Base-by-base conservation (phyloP, 2,113 vertebrate genomes). In the Cairina moschata region DNA sequence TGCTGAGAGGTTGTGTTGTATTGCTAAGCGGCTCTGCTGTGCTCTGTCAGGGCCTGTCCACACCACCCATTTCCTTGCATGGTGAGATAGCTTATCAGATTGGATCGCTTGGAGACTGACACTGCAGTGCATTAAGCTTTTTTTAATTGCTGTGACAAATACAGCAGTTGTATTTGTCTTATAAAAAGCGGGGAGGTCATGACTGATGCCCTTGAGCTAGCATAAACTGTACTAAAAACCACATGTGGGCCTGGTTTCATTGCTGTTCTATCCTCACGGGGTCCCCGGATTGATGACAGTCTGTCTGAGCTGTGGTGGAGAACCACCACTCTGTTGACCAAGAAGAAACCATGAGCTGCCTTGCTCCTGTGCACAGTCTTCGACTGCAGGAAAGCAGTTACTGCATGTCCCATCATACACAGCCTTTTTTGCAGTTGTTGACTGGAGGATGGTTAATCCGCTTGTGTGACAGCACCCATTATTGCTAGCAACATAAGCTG, bases 361-460 rank as follows among this genome's bases (percentile, higher is more conserved):
- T 29, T 42, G 68, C n/a, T 84, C 13, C 31, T 44, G 26, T 66
- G 44, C 62, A 32, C 34, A 28, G 29, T 32, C 29, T 29, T 91
- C 36, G n/a, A 52, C 77, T 87, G n/a, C 36, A 82, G 50, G 36
- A 36, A 81, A 62, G 13, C 25, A 13, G 71, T 93, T 78, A 7
- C 26, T 12, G 0, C 6, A 25, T 29, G 60, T 82, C 46, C 74
- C 0, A 0, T 13, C 55, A 46, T 38, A 46, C 4, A 4, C 6
- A 20, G 34, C 29, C n/a, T 38, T 84, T 91, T 76, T 17, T 65
- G 68, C 48, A 76, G 66, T 46, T 26, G 10, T 9, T 56, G 50
- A 14, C 13, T 40, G 52, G 56, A 58, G 52, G 66, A 34, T 32
- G 18, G 17, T 62, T 75, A 56, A 67, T 84, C 77, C 7, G 7